These are phyloP conservation scores for Mus caroli DNA, from an alignment of 2,797 vertebrate genomes.

Conservation along the genomic window DNA sequence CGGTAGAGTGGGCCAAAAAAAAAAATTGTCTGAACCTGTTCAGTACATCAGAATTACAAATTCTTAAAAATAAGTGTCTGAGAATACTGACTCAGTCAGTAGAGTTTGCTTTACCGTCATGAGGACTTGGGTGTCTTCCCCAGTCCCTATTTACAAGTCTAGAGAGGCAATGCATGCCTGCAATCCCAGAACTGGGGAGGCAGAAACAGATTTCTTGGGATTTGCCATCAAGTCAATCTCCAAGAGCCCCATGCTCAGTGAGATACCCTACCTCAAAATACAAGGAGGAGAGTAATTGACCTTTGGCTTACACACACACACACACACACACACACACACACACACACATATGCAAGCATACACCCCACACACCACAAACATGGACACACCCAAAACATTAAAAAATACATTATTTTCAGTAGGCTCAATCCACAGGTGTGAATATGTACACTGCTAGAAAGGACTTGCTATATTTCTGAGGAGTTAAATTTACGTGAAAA, in stretches of 20 bases:
- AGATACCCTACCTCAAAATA: neutral
- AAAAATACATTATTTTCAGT: neutral
- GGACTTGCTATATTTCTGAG: neutral
- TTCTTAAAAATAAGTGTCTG: neutral
- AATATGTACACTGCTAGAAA: neutral
- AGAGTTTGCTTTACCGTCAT: neutral
- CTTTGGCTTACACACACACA: neutral
- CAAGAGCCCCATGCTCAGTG: neutral
- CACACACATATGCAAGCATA: neutral
- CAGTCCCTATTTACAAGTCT: neutral
- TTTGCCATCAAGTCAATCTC: neutral
- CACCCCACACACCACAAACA: neutral
- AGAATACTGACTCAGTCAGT: neutral
- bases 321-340: too few relatives aligned
- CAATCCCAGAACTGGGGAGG: neutral
- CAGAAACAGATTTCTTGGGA: neutral
- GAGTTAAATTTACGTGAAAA: slow-evolving; percentile 43
- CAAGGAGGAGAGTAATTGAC: too few relatives aligned
- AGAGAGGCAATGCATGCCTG: neutral
- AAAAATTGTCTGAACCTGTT: neutral
- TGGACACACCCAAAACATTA: neutral
- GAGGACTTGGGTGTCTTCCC: neutral
- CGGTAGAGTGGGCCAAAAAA: neutral
- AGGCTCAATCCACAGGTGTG: neutral
- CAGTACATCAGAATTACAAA: neutral